Base-by-base conservation (phyloP, 1,140 invertebrate species). In the Pseudomyrmex gracilis region DNA sequence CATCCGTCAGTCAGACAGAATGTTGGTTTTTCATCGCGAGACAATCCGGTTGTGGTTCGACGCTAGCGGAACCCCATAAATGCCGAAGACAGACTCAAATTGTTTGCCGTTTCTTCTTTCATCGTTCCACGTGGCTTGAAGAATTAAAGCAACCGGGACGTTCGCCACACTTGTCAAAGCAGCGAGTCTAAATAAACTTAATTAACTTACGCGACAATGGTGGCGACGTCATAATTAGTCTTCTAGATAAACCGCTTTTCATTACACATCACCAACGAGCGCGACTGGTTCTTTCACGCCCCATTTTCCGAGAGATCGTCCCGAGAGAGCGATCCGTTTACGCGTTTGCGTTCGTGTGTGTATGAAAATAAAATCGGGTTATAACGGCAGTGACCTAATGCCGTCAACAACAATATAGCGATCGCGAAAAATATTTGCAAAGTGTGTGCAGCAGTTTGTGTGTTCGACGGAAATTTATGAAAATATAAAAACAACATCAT, bases 291-390 rank as follows among this genome's bases (percentile, higher is more conserved):
- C 47, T 61, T 61, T 61, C 3, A 13, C 24, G 17, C n/a, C 2
- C 15, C 7, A 53, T 53, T 82, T 63, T 63, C 9, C 49, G 7
- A 20, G 15, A 70, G 22, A 68, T 57, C 17, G 13, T 15, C 4
- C 8, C 8, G 43, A 13, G 34, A 24, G 13, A 78, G 24, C 22
- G 22, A 43, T 82, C 67, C 55, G 17, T 24, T 13, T n/a, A n/a
- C n/a, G n/a, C n/a, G n/a, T n/a, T n/a, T n/a, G 17, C 43, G 13
- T 71, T 61, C 53, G 45, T 12, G 13, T 51, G 9, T 4, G 3
- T 24, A 9, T 70, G 55, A 55, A 85, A 85, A 73, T 68, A 49
- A 67, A 82, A 66, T 87, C 60, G 70, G 60, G n/a, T n/a, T n/a
- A 87, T 73, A 61, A 47, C 17, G 22, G 47, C 60, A 10, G 73